These are phyloP conservation scores for Knipowitschia caucasica DNA, from an alignment of 2,797 vertebrate genomes.

Conservation along the genomic window DNA sequence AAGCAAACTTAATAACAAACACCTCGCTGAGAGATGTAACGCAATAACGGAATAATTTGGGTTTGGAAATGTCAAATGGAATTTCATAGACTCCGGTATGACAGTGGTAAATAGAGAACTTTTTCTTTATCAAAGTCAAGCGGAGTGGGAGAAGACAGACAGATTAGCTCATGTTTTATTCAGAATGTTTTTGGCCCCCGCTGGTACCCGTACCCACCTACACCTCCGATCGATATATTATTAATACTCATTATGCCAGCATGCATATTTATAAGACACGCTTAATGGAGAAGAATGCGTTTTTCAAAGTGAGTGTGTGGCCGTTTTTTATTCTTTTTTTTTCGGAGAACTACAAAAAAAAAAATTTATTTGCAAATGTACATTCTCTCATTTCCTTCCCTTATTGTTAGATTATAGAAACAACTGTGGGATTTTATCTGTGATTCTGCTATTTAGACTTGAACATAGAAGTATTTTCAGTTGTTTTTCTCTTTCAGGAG, in stretches of 20 bases:
- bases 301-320: slow-evolving; percentile 16
- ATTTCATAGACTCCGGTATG: not conserved
- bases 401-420: no score
- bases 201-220: slow-evolving; percentile 54
- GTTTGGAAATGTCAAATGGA: not conserved
- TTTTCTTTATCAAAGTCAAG: not conserved
- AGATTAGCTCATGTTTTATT: slow-evolving; percentile 56
- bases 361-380: no score
- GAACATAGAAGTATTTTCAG: no score
- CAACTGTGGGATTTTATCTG: no score
- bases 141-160: slow-evolving; percentile 25
- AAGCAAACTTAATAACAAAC: not conserved
- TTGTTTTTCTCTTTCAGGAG: no score
- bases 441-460: no score
- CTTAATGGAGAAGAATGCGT: slow-evolving; percentile 32
- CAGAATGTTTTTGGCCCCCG: slow-evolving; percentile 56
- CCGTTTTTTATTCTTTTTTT: no score
- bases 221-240: slow-evolving; percentile 69
- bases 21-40: not conserved
- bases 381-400: no score
- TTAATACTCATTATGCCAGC: slow-evolving; percentile 60
- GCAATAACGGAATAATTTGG: not conserved
- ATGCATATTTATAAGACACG: slow-evolving; percentile 63
- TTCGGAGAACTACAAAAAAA: no score
- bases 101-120: not conserved